These are phyloP conservation scores for Heliconius charithonia DNA, from an alignment of 2,888 invertebrate species.

Conservation along the genomic window DNA sequence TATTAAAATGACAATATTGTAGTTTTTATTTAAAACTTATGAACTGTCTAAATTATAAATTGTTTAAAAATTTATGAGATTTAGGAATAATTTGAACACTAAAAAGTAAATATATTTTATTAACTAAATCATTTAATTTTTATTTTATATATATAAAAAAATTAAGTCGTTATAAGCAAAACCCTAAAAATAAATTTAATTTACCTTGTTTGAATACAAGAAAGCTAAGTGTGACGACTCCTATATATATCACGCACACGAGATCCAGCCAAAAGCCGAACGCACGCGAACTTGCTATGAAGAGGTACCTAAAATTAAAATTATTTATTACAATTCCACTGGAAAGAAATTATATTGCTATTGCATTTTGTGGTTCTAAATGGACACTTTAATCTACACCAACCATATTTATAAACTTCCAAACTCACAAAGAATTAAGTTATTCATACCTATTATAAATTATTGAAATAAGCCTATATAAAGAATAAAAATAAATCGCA, in stretches of 20 bases:
- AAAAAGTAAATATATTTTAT: no score
- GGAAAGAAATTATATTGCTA: not conserved
- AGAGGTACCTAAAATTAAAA: constrained; percentile 85
- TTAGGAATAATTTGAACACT: no score
- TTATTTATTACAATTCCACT: not conserved
- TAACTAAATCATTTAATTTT: no score
- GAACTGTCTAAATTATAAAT: not conserved
- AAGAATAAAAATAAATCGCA: no score
- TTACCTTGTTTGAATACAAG: constrained; percentile 86
- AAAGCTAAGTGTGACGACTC: constrained; percentile 93
- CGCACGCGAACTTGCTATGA: constrained; percentile 94
- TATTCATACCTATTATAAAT: no score
- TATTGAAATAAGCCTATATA: no score
- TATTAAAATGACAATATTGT: not conserved
- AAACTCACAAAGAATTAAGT: no score
- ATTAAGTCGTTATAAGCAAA: no score
- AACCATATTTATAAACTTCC: no score
- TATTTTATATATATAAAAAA: no score
- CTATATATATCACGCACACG: constrained; percentile 93
- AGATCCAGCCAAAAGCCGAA: constrained; percentile 97
- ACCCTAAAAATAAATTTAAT: not conserved
- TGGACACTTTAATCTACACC: not conserved
- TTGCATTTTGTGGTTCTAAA: not conserved
- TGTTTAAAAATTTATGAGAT: no score
- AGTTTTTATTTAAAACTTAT: not conserved